phyloP scores from a whole-genome alignment of 2,113 vertebrate species.

The human (Homo sapiens) region GRCh38 chrX:43665501-43666000 shows the following conservation, averaged over 20 bases:
- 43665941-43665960: constrained; percentile 31
- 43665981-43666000: background rate
- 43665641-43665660: constrained; percentile 63
- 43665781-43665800: background rate
- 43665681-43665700: constrained; percentile 67
- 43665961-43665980: constrained; percentile 32
- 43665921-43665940: background rate
- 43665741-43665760: constrained; percentile 48
- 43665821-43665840: too few relatives aligned
- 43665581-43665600: constrained; percentile 67
- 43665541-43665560: constrained; percentile 66
- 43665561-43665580: constrained; percentile 62
- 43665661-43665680: constrained; percentile 70
- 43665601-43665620: constrained; percentile 73
- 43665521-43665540: constrained; percentile 54
- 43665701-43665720: constrained; percentile 32
- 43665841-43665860: background rate
- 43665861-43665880: background rate
- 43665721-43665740: constrained; percentile 46
- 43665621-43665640: constrained; percentile 75
- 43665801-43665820: background rate
- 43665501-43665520: constrained; percentile 58
- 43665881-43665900: background rate
- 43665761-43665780: constrained; percentile 39
- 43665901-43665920: constrained; percentile 33